These are phyloP conservation scores for Capitella teleta DNA, from an alignment of 1,140 invertebrate species.

Conservation along the genomic window DNA sequence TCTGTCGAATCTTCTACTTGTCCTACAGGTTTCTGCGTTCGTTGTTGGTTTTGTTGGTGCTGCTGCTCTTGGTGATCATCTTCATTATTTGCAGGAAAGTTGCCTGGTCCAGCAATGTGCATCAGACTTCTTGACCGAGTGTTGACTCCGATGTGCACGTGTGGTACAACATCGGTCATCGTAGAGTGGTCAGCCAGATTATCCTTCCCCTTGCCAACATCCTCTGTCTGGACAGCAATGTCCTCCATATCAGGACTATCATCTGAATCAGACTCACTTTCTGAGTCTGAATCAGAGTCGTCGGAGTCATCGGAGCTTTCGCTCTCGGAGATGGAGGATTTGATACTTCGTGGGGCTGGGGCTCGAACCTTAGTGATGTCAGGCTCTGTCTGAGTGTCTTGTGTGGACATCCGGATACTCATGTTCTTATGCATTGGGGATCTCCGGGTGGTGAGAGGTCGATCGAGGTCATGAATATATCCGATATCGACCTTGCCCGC, in stretches of 20 bases:
- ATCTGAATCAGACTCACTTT: conserved; percentile 8
- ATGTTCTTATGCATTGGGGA: background rate
- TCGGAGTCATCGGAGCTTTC: background rate
- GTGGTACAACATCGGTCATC: conserved; percentile 25
- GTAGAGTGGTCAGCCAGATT: conserved; percentile 18
- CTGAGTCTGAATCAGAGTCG: conserved; percentile 14
- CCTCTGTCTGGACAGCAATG: conserved; percentile 1
- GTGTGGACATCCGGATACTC: background rate
- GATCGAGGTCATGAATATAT: conserved; percentile 26
- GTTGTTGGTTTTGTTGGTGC: conserved; percentile 8
- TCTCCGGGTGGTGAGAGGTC: conserved; percentile 11
- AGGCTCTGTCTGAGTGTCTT: background rate
- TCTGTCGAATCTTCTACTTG: too few relatives aligned
- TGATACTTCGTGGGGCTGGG: background rate
- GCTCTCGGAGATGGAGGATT: background rate
- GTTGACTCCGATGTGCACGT: conserved; percentile 32
- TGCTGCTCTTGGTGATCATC: background rate
- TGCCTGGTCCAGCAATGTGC: conserved; percentile 12
- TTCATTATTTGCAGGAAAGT: too few relatives aligned
- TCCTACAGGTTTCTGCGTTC: conserved; percentile 45
- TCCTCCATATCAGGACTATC: conserved; percentile 6
- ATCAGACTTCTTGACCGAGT: conserved; percentile 26
- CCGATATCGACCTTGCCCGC: conserved; percentile 35
- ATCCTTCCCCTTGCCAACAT: conserved; percentile 11
- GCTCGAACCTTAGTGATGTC: background rate